Evolutionary conservation across 2,888 invertebrate species (phyloP).

Genomic region (Antheraea assamensis): DNA sequence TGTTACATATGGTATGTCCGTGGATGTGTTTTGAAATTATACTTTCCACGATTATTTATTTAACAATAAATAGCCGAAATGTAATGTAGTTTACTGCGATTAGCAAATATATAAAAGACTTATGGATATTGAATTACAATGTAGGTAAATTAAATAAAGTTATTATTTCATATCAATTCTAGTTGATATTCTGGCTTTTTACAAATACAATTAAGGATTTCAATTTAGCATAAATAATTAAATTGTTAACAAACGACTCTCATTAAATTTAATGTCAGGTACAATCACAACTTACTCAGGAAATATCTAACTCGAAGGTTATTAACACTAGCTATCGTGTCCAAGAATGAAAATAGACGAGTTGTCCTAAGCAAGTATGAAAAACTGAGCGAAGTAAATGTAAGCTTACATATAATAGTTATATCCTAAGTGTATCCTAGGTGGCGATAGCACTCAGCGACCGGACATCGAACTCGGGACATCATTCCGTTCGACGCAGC

Average conservation of each 20-base stretch:
- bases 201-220: not conserved
- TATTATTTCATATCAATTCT: not conserved
- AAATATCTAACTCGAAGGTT: not conserved
- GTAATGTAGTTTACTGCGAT: not conserved
- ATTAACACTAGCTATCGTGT: slow-evolving; percentile 25
- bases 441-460: slow-evolving; percentile 47
- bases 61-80: slow-evolving; percentile 30
- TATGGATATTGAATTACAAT: not conserved
- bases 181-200: not conserved
- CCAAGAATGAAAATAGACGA: slow-evolving; percentile 25
- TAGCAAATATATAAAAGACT: slow-evolving; percentile 12
- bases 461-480: slow-evolving; percentile 74
- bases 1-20: slow-evolving; percentile 31
- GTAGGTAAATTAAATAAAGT: not conserved
- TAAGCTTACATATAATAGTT: slow-evolving; percentile 52
- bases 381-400: slow-evolving; percentile 28
- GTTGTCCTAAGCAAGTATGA: slow-evolving; percentile 34
- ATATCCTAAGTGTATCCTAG: slow-evolving; percentile 73
- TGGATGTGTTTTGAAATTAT: slow-evolving; percentile 52
- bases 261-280: not conserved
- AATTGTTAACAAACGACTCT: not conserved
- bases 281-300: not conserved
- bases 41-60: slow-evolving; percentile 36
- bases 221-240: not conserved
- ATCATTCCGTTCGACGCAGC: not conserved